Conservation (phyloP, 2,888 invertebrate species). For the Erebia aethiops region DNA sequence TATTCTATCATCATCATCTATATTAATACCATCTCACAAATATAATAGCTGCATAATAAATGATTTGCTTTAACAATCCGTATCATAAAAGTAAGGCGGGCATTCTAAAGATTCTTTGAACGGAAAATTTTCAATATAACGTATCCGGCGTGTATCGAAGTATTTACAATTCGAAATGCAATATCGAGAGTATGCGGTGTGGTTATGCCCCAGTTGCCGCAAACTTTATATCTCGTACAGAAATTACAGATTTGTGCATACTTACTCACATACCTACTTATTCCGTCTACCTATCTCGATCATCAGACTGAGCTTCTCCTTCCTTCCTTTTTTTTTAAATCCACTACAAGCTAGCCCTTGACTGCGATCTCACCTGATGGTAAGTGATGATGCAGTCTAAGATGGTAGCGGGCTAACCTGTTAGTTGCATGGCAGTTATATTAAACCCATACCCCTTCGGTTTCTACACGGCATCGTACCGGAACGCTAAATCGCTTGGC, state of each 20-base stretch:
- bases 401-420: no score
- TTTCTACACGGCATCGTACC: no score
- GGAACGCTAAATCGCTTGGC: no score
- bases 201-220: background rate
- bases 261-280: no score
- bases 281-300: background rate
- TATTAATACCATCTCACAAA: no score
- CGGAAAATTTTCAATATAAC: constrained; percentile 10
- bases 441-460: no score
- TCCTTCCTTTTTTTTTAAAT: no score
- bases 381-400: no score
- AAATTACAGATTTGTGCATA: background rate
- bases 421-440: no score
- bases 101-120: constrained; percentile 7
- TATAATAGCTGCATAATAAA: background rate
- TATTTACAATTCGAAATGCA: constrained; percentile 15
- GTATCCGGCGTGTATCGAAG: background rate
- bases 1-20: no score
- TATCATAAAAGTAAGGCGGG: background rate
- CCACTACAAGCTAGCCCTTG: no score
- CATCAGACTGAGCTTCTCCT: background rate
- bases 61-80: constrained; percentile 1
- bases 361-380: no score
- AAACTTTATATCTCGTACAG: background rate
- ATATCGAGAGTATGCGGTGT: background rate